Evolutionary conservation across 2,888 invertebrate genomes (phyloP).

Genomic region (Caenorhabditis virilis): DNA sequence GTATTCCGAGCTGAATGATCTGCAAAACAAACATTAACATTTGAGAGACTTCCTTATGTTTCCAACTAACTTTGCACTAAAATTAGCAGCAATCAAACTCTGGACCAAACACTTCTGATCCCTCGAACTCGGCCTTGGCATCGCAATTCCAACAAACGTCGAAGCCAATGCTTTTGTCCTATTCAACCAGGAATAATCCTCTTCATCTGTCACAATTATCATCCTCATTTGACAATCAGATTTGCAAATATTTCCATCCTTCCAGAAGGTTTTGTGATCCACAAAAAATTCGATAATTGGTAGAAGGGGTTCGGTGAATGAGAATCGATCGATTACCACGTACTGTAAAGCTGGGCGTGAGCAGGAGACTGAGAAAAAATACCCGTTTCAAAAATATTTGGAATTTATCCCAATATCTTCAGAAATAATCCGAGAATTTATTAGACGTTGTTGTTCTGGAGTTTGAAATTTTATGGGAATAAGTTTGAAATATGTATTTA

Average conservation of each 20-base stretch:
- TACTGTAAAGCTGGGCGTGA: conserved; percentile 27
- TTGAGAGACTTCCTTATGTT: too few relatives aligned
- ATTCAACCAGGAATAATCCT: conserved; percentile 18
- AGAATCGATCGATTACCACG: conserved; percentile 48
- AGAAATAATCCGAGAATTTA: not conserved
- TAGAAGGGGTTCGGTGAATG: conserved; percentile 49
- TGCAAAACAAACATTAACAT: conserved; percentile 36
- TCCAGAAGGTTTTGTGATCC: conserved; percentile 48
- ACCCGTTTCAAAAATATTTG: too few relatives aligned
- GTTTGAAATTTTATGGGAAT: too few relatives aligned
- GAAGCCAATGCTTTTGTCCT: conserved; percentile 28
- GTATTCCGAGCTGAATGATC: conserved; percentile 60
- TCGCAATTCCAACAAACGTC: conserved; percentile 37
- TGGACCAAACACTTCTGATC: conserved; percentile 36
- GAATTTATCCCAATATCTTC: too few relatives aligned
- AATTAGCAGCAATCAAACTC: conserved; percentile 42
- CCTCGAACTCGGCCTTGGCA: conserved; percentile 20
- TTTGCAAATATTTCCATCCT: conserved; percentile 34
- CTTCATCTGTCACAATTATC: conserved; percentile 42
- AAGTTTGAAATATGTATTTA: too few relatives aligned
- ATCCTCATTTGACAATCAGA: conserved; percentile 32
- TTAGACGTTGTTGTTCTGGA: not conserved
- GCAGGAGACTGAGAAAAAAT: too few relatives aligned
- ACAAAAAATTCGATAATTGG: conserved; percentile 58
- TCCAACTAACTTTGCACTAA: conserved; percentile 48